A percentile compares a stretch with the other conserved stretches of the same genome.
These are phyloP conservation scores for Panthera leo DNA, from an alignment of 2,113 vertebrate species.

Conservation along the genomic window DNA sequence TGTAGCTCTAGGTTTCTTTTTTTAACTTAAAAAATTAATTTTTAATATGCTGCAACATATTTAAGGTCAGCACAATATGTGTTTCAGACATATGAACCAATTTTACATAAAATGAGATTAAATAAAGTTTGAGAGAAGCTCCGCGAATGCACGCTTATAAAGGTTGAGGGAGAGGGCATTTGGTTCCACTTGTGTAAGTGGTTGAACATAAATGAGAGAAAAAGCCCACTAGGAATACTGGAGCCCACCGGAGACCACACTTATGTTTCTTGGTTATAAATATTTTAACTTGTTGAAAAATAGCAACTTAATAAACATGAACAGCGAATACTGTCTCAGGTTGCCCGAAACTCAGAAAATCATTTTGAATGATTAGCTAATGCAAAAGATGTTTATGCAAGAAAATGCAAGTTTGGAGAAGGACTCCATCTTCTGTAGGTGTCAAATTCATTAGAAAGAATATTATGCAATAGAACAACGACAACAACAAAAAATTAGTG, in stretches of 20 bases:
- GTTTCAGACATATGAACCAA: neutral
- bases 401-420: neutral
- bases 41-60: constrained; percentile 45
- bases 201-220: neutral
- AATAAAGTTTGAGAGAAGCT: constrained; percentile 22
- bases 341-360: neutral
- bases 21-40: constrained; percentile 52
- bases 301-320: constrained; percentile 3
- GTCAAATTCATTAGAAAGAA: neutral
- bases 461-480: neutral
- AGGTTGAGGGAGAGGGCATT: neutral
- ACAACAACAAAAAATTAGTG: neutral
- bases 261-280: neutral
- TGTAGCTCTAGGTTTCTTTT: neutral
- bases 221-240: neutral
- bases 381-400: neutral
- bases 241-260: neutral
- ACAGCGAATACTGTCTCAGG: neutral
- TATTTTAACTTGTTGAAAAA: constrained; percentile 49
- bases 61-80: neutral
- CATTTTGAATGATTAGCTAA: neutral
- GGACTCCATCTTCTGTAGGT: neutral
- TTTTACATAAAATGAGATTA: neutral
- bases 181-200: neutral
- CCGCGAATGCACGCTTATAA: fast-evolving